These are phyloP conservation scores for Menura novaehollandiae DNA, from an alignment of 2,113 vertebrate species.

Conservation along the genomic window DNA sequence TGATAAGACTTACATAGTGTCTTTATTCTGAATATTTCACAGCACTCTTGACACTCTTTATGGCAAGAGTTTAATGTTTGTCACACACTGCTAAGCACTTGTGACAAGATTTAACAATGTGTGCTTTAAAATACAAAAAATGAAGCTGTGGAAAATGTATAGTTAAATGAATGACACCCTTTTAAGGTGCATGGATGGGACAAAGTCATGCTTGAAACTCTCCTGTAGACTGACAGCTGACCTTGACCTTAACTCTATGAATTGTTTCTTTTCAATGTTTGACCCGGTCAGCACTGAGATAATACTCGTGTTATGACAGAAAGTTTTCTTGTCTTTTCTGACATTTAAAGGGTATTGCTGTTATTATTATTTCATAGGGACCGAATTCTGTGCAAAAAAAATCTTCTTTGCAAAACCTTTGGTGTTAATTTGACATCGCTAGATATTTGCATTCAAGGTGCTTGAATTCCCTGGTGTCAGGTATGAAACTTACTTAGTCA, in stretches of 20 bases:
- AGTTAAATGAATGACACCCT: neutral
- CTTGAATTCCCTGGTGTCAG: neutral
- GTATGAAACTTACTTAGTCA: neutral
- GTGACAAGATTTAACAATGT: neutral
- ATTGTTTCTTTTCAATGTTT: neutral
- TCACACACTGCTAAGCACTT: neutral
- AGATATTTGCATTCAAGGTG: neutral
- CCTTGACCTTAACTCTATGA: neutral
- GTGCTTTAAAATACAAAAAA: neutral
- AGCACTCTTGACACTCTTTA: neutral
- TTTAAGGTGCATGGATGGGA: neutral
- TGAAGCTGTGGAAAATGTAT: neutral
- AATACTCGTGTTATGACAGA: neutral
- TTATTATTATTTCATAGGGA: neutral
- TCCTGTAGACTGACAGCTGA: neutral
- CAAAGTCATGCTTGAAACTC: neutral
- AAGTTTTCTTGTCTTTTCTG: neutral
- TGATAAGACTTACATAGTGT: neutral
- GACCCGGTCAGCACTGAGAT: neutral
- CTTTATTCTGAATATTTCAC: neutral
- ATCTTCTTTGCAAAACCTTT: neutral
- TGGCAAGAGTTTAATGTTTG: neutral
- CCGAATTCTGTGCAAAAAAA: neutral
- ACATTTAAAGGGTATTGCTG: neutral
- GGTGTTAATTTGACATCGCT: neutral